Base-by-base conservation (phyloP, 2,797 vertebrate species). In the Hozukius guyotensis region DNA sequence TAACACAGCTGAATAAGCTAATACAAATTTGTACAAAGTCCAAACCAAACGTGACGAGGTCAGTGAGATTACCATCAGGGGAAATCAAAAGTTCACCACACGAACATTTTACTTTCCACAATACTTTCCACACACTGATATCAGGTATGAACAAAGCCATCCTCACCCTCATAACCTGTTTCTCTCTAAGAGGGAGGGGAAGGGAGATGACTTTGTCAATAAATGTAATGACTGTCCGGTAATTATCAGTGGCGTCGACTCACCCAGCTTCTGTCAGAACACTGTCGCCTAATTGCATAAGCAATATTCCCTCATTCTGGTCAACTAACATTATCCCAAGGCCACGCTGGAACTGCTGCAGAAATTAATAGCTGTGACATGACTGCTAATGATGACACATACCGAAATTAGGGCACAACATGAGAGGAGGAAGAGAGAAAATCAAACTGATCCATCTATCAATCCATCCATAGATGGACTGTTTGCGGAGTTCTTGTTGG, bases 171-270 rank as follows among this genome's bases (percentile, higher is more conserved):
- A 76, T 34, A 67, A 25, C 31, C 27, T 69, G 12, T 66, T 38
- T 62, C 59, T 29, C 34, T 59, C 31, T 34, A 10, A 0, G 16
- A 46, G 16, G 42, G 42, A 46, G 42, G 1, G 42, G 42, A 46
- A 18, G 16, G 42, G 42, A 63, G 72, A 87, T 42, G 27, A 80
- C 46, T 72, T 25, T n/a, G 60, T 75, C 62, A 53, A 76, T 61
- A 75, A 25, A 82, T 78, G 61, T 69, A 78, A 85, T 83, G 77
- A 72, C 72, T 38, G 72, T n/a, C 27, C 71, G 60, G 82, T 83
- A 7, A 83, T 84, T 81, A 60, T 78, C 72, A 60, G 24, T 10
- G 13, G 9, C 61, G 49, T 32, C 1, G 32, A 55, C 55, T 72
- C 31, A 18, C 25, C 1, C 38, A 9, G 53, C 49, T 69, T 70